Percentiles rank a stretch among this genome's conserved stretches.
phyloP scores from a whole-genome alignment of 2,113 vertebrate species.

The Candoia aspera region DNA sequence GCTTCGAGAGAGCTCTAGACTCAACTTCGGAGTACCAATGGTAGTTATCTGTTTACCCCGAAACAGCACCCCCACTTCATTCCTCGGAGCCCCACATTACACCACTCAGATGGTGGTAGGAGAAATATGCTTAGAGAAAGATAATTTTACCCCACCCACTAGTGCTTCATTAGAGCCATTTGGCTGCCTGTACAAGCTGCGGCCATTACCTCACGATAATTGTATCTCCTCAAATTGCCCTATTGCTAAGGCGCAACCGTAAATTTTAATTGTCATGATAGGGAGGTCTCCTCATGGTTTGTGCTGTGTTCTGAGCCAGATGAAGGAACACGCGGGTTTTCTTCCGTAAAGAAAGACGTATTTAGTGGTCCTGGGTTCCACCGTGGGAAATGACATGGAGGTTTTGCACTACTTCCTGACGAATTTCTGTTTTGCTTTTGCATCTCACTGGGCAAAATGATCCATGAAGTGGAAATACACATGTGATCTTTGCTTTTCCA shows the following conservation, averaged over 20 bases:
- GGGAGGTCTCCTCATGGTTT: slow-evolving; percentile 80
- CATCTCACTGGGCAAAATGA: slow-evolving; percentile 9
- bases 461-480: background rate
- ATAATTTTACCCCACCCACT: slow-evolving; percentile 69
- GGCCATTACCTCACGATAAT: slow-evolving; percentile 85
- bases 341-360: slow-evolving; percentile 57
- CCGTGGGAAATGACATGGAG: slow-evolving; percentile 53
- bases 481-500: background rate
- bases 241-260: slow-evolving; percentile 81
- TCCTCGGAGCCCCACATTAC: slow-evolving; percentile 64
- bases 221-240: slow-evolving; percentile 79
- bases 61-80: slow-evolving; percentile 57
- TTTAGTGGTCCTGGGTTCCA: slow-evolving; percentile 62
- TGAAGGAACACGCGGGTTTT: slow-evolving; percentile 77
- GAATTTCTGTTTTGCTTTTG: slow-evolving; percentile 37
- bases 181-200: slow-evolving; percentile 77
- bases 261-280: slow-evolving; percentile 87
- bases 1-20: slow-evolving; percentile 74
- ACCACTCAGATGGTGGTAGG: slow-evolving; percentile 62
- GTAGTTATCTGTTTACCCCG: slow-evolving; percentile 60
- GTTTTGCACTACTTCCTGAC: slow-evolving; percentile 51
- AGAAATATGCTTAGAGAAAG: slow-evolving; percentile 67
- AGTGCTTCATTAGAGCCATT: slow-evolving; percentile 73
- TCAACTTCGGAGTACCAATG: slow-evolving; percentile 64
- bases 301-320: slow-evolving; percentile 79